Evolutionary conservation across 2,797 vertebrate genomes (phyloP).

Genomic region (Sus cebifrons): DNA sequence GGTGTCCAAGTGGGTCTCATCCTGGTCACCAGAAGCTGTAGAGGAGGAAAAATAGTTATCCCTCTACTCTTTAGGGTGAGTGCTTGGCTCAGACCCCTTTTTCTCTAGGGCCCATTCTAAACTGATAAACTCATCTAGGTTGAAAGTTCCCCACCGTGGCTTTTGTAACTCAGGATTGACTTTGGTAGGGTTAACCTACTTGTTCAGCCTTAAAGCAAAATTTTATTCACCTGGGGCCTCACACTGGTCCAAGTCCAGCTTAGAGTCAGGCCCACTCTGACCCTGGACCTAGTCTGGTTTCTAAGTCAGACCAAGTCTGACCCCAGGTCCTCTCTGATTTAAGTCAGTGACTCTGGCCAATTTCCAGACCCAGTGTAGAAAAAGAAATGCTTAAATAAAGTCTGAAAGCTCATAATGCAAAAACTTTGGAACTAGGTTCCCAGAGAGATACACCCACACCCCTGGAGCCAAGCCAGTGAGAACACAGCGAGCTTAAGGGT

Average conservation of each 20-base stretch:
- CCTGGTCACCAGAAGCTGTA: not conserved
- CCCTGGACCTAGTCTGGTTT: not conserved
- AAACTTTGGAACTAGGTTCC: not conserved
- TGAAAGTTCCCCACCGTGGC: not conserved
- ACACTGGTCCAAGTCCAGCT: not conserved
- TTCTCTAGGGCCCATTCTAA: not conserved
- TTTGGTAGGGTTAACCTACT: not conserved
- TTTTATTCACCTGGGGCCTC: not conserved
- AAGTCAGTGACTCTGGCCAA: not conserved
- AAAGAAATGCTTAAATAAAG: not conserved
- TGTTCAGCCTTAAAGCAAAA: not conserved
- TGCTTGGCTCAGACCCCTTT: not conserved
- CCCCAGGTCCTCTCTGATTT: not conserved
- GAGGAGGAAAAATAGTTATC: not conserved
- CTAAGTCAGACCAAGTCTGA: not conserved
- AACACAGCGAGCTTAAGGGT: not conserved
- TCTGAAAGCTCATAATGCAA: not conserved
- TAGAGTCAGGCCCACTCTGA: not conserved
- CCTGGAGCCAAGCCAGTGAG: not conserved
- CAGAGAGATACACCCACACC: not conserved
- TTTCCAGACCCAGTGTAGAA: not conserved
- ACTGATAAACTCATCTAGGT: not conserved
- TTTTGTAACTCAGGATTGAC: not conserved
- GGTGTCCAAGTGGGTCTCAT: not conserved
- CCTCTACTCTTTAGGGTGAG: not conserved